phyloP scores from a whole-genome alignment of 2,888 invertebrate genomes.

The Dyspetes luteomarginatus region DNA sequence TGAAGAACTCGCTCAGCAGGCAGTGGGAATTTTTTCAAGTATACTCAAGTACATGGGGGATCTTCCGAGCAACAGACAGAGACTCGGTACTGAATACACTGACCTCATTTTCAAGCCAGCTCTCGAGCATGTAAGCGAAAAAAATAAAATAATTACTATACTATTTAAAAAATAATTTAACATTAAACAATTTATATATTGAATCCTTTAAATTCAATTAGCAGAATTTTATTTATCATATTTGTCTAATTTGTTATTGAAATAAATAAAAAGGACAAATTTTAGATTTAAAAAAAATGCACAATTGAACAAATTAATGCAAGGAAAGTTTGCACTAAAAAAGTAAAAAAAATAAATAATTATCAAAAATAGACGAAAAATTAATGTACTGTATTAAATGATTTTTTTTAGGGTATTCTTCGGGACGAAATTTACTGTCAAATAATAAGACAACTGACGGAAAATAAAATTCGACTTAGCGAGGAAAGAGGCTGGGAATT shows the following conservation, averaged over 20 bases:
- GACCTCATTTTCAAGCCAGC: constrained; percentile 94
- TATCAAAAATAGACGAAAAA: background rate
- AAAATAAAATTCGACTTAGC: constrained; percentile 92
- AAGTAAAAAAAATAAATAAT: background rate
- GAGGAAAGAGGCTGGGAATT: constrained; percentile 98
- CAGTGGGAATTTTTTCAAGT: constrained; percentile 90
- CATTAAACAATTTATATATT: too few relatives aligned
- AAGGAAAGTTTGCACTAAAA: too few relatives aligned
- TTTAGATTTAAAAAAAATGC: too few relatives aligned
- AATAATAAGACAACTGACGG: constrained; percentile 96
- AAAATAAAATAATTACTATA: too few relatives aligned
- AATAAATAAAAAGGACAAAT: too few relatives aligned
- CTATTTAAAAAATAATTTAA: too few relatives aligned
- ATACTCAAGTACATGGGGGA: constrained; percentile 96
- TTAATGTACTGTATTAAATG: constrained; percentile 12
- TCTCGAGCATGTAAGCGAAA: constrained; percentile 86
- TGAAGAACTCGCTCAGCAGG: constrained; percentile 89
- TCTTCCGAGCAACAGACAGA: constrained; percentile 91
- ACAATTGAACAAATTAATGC: too few relatives aligned
- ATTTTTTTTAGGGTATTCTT: constrained; percentile 86
- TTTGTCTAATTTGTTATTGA: too few relatives aligned
- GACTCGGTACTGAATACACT: constrained; percentile 92
- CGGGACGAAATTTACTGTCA: constrained; percentile 97
- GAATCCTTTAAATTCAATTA: too few relatives aligned
- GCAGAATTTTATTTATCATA: too few relatives aligned